Base-by-base conservation (phyloP, 2,113 vertebrate species). In the Protobothrops flavoviridis region DNA sequence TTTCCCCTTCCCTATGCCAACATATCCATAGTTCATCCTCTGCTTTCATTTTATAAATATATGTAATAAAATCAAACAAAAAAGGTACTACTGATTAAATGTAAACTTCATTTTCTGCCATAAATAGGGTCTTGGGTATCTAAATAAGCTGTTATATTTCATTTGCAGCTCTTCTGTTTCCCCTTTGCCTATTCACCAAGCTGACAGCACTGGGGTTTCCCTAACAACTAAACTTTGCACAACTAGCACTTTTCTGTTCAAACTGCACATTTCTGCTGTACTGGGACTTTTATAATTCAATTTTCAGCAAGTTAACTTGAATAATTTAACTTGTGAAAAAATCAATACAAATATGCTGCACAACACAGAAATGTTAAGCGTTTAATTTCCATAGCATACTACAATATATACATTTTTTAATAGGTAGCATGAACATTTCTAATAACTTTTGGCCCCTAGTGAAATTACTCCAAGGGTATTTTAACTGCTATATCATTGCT, bases 291-390 rank as follows among this genome's bases (percentile, higher is more conserved):
- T 12, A 48, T 90, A 96, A 93, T 96, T 95, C 87, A 87, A 91
- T 94, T 92, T 90, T 69, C 92, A 95, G 69, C 91, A 10, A 96
- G 8, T 95, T 52, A 87, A 74, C 85, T 86, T 95, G 92, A 97
- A 95, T 96, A 96, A 94, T 95, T 97, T 94, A 85, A 87, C 74
- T 87, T 86, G 88, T 86, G 74, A 90, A 90, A 52, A 20, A 96
- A 95, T 96, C 96, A 95, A 94, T 96, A 94, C 92, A 92, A 0
- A 0, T 92, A 90, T 48, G 20, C 74, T 94, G 59, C 59, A 59
- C 2, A 92, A 53, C 17, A 91, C 17, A 96, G 93, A 95, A 94
- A 90, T 52, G 10, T 53, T 81, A 89, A 95, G 39, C 89, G 53
- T 92, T 95, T 26, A 61, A 93, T 91, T 95, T 91, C 64, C 64